phyloP scores from a whole-genome alignment of 2,888 invertebrate species.

The Baronia brevicornis region DNA sequence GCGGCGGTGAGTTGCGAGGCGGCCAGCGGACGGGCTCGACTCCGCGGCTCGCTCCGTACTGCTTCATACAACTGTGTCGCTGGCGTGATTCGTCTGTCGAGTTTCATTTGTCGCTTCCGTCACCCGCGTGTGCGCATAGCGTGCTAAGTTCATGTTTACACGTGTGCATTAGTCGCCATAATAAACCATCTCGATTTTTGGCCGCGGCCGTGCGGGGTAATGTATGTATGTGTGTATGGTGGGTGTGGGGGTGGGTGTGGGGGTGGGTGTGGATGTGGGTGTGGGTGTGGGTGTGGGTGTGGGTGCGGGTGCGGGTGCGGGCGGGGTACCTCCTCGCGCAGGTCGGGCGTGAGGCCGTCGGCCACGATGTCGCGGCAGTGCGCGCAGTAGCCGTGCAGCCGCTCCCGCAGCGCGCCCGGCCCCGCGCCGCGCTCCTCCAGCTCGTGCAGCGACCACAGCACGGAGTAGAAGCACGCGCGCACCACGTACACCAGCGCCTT shows the following conservation, averaged over 20 bases:
- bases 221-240: too few species aligned
- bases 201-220: too few species aligned
- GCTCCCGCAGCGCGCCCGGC: constrained; percentile 75
- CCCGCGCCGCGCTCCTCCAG: constrained; percentile 82
- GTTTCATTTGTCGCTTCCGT: too few species aligned
- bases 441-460: constrained; percentile 92
- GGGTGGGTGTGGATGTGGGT: constrained; percentile 80
- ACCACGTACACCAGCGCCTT: constrained; percentile 66
- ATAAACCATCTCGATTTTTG: too few species aligned
- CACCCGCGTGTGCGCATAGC: too few species aligned
- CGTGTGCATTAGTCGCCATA: too few species aligned
- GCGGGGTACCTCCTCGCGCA: constrained; percentile 81
- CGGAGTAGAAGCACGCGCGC: constrained; percentile 88
- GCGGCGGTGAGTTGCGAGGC: too few species aligned
- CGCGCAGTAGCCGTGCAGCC: constrained; percentile 83
- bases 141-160: too few species aligned
- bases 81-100: too few species aligned
- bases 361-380: constrained; percentile 69
- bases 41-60: too few species aligned
- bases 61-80: too few species aligned
- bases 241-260: background rate
- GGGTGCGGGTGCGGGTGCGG: constrained; percentile 1
- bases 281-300: background rate
- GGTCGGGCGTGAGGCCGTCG: constrained; percentile 51
- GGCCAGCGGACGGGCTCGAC: too few species aligned